Evolutionary conservation across 2,888 invertebrate genomes (phyloP), one percentile per base, ranked within the genome.

Genomic region (Blera fallax): DNA sequence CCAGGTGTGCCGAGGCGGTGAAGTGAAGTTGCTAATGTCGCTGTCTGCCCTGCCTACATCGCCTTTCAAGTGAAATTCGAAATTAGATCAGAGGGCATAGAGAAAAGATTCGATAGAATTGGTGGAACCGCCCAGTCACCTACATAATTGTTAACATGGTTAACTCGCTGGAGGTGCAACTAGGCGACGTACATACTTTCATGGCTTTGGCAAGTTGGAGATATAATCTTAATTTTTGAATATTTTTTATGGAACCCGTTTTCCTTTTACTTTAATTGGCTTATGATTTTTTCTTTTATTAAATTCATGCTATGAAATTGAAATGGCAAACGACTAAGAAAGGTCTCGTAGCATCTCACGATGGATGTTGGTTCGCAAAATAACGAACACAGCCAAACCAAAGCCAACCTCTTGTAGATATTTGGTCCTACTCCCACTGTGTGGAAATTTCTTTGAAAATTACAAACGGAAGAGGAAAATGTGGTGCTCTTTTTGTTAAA

Each of bases 41-140:
- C 8, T n/a, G n/a, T 2, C 29, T 1, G 2, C 29, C 7, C n/a
- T n/a, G n/a, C n/a, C n/a, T n/a, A n/a, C n/a, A n/a, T n/a, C 52
- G n/a, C 10, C 32, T 56, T 10, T 34, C 65, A 43, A 58, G 65
- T 65, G 79, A 73, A 79, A 79, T 60, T 60, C 18, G 29, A 80
- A 80, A 67, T 67, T 67, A 73, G 80, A 80, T 60, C 80, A 73
- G 58, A 73, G 60, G 29, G 18, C 29, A n/a, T n/a, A 64, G 37
- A 52, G 70, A 79, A 62, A 79, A 72, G 52, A 62, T 60, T 52
- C 40, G 54, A 50, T 27, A 62, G 18, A 48, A 58, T 32, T 52
- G 3, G 52, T 45, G 58, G 60, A 34, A 14, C 69, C 58, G 69
- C 58, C 67, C 56, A 48, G 45, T 67, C 40, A 58, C 56, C 65